Base-by-base conservation (phyloP, 1,140 invertebrate species). In the Drosophila kanapiae region DNA sequence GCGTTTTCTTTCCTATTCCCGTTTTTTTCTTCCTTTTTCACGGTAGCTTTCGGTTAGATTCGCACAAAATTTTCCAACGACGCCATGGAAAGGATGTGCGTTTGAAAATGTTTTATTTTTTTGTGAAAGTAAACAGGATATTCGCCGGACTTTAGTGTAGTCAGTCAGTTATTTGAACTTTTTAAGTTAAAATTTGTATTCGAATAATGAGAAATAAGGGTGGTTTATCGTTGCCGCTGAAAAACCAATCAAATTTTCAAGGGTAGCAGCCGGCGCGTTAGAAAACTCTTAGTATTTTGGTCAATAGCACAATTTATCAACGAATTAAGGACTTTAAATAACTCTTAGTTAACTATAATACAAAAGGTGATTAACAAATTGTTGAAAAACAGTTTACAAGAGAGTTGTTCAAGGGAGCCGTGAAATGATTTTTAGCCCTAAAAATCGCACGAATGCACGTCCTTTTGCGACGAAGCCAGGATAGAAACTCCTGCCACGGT, bases 401-500 rank as follows among this genome's bases (percentile, higher is more conserved):
- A 57, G 3, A 14, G 7, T 27, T 27, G n/a, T 53, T 51, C 0
- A 35, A 7, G 31, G n/a, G 6, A 31, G 6, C 40, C 57, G 27
- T 14, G 14, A 37, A 49, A 60, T 18, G 29, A 42, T 42, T 27
- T 53, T 33, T 6, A 23, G 40, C 29, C 14, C 33, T 31, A n/a
- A 53, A 75, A 31, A 49, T 63, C 40, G 37, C 42, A 75, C 35
- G 53, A 54, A 23, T 23, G 35, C 48, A 87, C 84, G 80, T 87
- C 83, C 83, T 60, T 35, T 65, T 85, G 72, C 84, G 72, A 80
- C 69, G 53, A 80, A 45, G 49, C 11, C 82, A 80, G 77, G 80
- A 64, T 80, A 70, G 69, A 84, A 90, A 88, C 84, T 87, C 78
- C 59, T 56, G 59, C 58, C 49, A 80, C 83, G 81, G 84, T 61